Base-by-base conservation (phyloP, 2,113 vertebrate species). In the Calidris pygmaea region DNA sequence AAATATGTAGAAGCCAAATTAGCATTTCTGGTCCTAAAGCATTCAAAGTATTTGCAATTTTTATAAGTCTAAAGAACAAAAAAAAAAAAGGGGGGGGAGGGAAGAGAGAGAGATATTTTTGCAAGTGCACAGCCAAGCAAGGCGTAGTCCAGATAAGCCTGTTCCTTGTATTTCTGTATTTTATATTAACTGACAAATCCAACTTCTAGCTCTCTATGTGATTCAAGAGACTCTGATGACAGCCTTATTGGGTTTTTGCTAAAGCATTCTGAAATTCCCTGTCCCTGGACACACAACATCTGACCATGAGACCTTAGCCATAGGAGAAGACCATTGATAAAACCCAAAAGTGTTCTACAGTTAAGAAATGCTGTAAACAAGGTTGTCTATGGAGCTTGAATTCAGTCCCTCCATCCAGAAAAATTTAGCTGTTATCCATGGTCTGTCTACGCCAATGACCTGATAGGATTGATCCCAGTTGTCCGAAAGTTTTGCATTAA, bases 61-160 rank as follows among this genome's bases (percentile, higher is more conserved):
- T 58, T 77, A 1, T 14, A 32, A 63, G 52, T 16, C 34, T 62
- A 24, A 59, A 50, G 32, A 59, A 14, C 5, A 8, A 12, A 32
- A 45, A 45, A 48, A 67, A 19, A 5, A 8, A 14, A 3, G 7
- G 30, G 12, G 18, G 58, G 5, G 58, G 10, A 3, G 4, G 14
- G 6, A 3, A 10, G 9, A 5, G 4, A 10, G 9, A 13, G 5
- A 45, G 7, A 7, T 4, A 10, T 19, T 39, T 62, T 47, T 12
- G 37, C 20, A 62, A 62, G 55, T 3, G 7, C n/a, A 10, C 4
- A 32, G 27, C 6, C 32, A 43, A 58, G 58, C 50, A 76, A n/a
- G 68, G 35, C 26, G 6, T 2, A 24, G 37, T 11, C 34, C 89
- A 66, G 43, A 37, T 16, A 30, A 68, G 14, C 13, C 62, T 27